Percentiles rank a stretch among this genome's conserved stretches.
Conservation (phyloP, 2,113 vertebrate genomes). For the Rhea pennata region DNA sequence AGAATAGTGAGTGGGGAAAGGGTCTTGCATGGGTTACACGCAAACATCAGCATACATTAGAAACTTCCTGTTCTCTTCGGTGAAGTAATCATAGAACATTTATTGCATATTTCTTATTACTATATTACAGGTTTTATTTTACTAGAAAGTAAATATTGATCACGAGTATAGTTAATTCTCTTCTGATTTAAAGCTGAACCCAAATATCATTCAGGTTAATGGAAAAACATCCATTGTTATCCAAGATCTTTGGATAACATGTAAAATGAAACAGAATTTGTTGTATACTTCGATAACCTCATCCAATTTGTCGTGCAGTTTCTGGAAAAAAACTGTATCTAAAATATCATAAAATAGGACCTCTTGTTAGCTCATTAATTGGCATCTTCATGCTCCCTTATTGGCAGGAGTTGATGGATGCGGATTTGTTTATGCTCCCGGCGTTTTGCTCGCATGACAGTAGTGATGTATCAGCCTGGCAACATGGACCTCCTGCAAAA, state of each 20-base stretch:
- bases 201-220: constrained; percentile 25
- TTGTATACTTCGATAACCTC: neutral
- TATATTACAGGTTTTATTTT: neutral
- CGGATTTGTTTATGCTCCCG: neutral
- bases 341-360: neutral
- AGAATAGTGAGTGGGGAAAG: neutral
- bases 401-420: neutral
- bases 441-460: neutral
- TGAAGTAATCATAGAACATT: neutral
- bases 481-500: neutral
- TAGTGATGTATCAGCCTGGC: neutral
- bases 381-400: neutral
- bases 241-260: neutral
- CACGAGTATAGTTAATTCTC: constrained; percentile 2
- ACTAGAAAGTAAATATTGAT: constrained; percentile 44
- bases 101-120: constrained; percentile 17
- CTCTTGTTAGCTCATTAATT: neutral
- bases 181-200: neutral
- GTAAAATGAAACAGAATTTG: neutral
- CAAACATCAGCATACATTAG: neutral
- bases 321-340: neutral
- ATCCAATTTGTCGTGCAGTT: neutral
- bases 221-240: constrained; percentile 1
- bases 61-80: neutral
- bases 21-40: neutral